Base-by-base conservation (phyloP, 2,113 vertebrate species). In the Tor tambroides region DNA sequence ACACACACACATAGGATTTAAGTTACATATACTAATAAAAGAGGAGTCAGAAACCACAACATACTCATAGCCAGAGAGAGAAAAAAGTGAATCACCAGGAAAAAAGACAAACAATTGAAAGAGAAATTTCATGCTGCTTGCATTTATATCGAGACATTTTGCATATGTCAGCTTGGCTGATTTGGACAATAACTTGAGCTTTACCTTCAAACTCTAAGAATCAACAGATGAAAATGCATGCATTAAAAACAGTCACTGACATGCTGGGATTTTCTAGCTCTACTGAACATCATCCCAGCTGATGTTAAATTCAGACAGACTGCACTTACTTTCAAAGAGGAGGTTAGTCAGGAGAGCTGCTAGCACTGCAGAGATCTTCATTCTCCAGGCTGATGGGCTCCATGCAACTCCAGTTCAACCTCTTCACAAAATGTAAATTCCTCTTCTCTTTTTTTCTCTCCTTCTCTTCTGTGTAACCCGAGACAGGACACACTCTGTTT, bases 331-430 rank as follows among this genome's bases (percentile, higher is more conserved):
- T 94, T 77, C 90, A 71, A 92, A 86, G 43, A 95, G 90, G 2
- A 89, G 86, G 86, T 83, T 93, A 89, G 89, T 91, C 88, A 96
- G 92, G 80, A 96, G 86, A 92, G 93, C 90, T 26, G 92, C 90
- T 69, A 95, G 77, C 90, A 93, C 91, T 85, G 92, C 92, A 80
- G 82, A 94, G 93, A 94, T 92, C 92, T 94, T 94, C 95, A 96
- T 96, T 94, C 94, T 95, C 91, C 93, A 92, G 90, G 23, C 86
- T 91, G 88, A 92, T 89, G 88, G 90, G 89, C 94, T 94, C 95
- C 92, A 95, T 93, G 94, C 92, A 95, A 90, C 90, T 80, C 41
- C 28, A 89, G 85, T 89, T 91, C 84, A 91, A 91, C 91, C 90
- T 84, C 72, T 79, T 80, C 32, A 72, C 92, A 90, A 89, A 87